Evolutionary conservation across 2,888 invertebrate species (phyloP).

Genomic region (Laspeyria flexula): DNA sequence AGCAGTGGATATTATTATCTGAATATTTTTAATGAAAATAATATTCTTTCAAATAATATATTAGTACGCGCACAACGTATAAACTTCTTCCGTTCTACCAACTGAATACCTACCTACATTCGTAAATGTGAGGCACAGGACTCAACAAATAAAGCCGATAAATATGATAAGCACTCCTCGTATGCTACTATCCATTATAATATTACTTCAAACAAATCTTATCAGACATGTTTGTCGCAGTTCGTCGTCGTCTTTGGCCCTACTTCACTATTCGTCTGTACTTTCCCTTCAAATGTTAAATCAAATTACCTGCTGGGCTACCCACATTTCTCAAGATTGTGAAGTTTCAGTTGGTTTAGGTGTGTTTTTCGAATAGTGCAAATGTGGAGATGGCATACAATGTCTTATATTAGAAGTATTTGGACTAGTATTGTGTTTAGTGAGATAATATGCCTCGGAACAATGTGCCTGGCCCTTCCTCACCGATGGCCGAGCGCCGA

Average conservation of each 20-base stretch:
- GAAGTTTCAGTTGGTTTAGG: conserved; percentile 14
- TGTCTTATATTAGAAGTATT: conserved; percentile 55
- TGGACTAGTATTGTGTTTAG: conserved; percentile 58
- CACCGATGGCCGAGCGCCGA: conserved; percentile 66
- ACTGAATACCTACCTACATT: too few species aligned
- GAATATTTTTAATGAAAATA: background rate
- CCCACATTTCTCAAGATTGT: conserved; percentile 24
- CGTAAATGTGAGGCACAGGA: conserved; percentile 43
- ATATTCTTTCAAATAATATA: background rate
- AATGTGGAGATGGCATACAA: conserved; percentile 70
- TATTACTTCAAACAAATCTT: conserved; percentile 71
- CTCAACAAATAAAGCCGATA: conserved; percentile 74
- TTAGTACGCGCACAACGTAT: background rate
- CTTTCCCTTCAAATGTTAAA: background rate
- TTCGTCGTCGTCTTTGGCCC: conserved; percentile 37
- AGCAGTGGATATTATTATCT: background rate
- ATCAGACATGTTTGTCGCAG: conserved; percentile 64
- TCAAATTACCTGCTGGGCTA: conserved; percentile 17
- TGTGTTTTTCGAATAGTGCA: conserved; percentile 34
- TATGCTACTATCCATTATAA: conserved; percentile 60
- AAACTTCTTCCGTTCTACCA: background rate
- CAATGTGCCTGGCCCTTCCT: conserved; percentile 58
- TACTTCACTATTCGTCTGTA: conserved; percentile 10
- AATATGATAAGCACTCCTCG: conserved; percentile 73
- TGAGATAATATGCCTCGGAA: conserved; percentile 59